These are phyloP conservation scores for Spodoptera littoralis DNA, from an alignment of 2,888 invertebrate genomes.

Conservation along the genomic window DNA sequence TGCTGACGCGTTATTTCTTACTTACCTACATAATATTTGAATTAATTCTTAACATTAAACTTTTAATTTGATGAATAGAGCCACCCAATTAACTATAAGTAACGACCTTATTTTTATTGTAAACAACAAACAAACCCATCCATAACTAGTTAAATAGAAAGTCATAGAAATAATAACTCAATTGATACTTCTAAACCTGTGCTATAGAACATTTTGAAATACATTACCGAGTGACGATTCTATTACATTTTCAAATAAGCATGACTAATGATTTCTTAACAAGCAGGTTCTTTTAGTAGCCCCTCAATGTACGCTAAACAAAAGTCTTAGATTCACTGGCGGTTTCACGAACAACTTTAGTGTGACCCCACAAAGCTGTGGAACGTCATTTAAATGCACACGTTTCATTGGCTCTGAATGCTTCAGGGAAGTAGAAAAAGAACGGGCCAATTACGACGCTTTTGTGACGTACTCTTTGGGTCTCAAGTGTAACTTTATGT, in stretches of 20 bases:
- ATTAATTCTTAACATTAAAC: no score
- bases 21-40: no score
- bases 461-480: constrained; percentile 87
- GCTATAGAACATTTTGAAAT: constrained; percentile 34
- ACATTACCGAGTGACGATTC: constrained; percentile 44
- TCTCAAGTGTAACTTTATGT: constrained; percentile 86
- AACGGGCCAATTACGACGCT: constrained; percentile 88
- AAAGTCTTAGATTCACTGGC: constrained; percentile 79
- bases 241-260: constrained; percentile 77
- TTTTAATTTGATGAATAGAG: background rate
- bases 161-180: constrained; percentile 15
- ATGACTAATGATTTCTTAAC: constrained; percentile 85
- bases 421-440: constrained; percentile 88
- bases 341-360: constrained; percentile 86
- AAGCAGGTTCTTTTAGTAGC: constrained; percentile 81
- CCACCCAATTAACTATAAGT: constrained; percentile 17
- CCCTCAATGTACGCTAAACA: constrained; percentile 78
- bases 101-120: background rate
- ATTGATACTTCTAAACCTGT: constrained; percentile 20
- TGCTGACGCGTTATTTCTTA: no score
- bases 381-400: constrained; percentile 89
- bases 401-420: constrained; percentile 89
- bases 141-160: constrained; percentile 15
- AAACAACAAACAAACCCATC: constrained; percentile 3
- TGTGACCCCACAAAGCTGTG: constrained; percentile 87